These are phyloP conservation scores for Eupithecia tripunctaria DNA, from an alignment of 2,888 invertebrate species.

Conservation along the genomic window DNA sequence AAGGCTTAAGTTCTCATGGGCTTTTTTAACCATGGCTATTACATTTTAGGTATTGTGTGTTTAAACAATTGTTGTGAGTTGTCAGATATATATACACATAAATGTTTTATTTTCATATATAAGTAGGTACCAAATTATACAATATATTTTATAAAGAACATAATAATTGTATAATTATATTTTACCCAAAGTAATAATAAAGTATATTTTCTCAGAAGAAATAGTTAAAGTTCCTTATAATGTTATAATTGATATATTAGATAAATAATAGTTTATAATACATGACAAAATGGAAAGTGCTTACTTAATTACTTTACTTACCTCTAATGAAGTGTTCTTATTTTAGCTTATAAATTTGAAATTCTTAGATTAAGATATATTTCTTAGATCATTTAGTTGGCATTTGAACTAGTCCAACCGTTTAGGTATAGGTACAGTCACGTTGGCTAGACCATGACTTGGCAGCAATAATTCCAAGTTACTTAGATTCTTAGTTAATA, in stretches of 20 bases:
- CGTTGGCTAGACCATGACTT: not conserved
- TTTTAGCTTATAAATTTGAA: not conserved
- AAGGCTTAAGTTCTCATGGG: not conserved
- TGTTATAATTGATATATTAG: not conserved
- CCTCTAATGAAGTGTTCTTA: not conserved
- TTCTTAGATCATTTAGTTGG: not conserved
- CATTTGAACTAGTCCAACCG: conserved; percentile 1
- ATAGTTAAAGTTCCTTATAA: not conserved
- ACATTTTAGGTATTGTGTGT: not conserved
- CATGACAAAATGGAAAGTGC: not conserved
- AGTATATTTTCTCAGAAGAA: not conserved
- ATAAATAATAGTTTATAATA: not conserved
- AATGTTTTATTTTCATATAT: not conserved
- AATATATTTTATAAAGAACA: not conserved
- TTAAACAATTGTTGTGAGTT: not conserved
- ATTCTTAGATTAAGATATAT: not conserved
- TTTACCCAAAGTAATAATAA: not conserved
- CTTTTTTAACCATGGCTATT: not conserved
- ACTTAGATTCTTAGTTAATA: not conserved
- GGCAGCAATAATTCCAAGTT: not conserved
- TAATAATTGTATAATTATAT: not conserved
- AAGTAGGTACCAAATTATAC: not conserved
- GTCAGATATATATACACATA: not conserved
- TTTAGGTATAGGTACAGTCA: not conserved
- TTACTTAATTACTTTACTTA: not conserved